Evolutionary conservation across 2,888 invertebrate genomes (phyloP), one percentile per base, ranked within the genome.

Genomic region (Drosophila ezoana): DNA sequence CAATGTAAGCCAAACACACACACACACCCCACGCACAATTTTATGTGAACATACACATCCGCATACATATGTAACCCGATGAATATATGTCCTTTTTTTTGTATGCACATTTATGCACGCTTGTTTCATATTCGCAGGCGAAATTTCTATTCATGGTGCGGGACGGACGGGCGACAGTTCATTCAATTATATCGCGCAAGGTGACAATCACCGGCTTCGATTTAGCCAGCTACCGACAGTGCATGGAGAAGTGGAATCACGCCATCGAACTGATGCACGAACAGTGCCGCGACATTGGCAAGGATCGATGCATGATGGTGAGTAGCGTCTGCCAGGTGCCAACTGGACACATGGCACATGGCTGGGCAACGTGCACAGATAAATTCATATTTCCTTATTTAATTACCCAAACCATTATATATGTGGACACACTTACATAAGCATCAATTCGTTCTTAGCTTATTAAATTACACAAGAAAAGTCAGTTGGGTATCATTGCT

Each of bases 81-180:
- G 23, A 11, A 14, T 35, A 45, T 48, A 18, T 16, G 58, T 8
- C 6, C 8, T 23, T 28, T 28, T 4, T 23, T 57, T 37, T 23
- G 11, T 14, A 62, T 54, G 51, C 23, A 57, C 54, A 13, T 8
- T 51, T 52, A 41, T 28, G 23, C 32, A 14, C 33, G 43, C 14
- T 8, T 52, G 18, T 32, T 11, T 33, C 32, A 18, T 53, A 4
- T 10, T 77, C 72, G 20, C 78, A 92, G 92, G 96, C 98, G 65
- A 99, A 99, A 93, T 99, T 98, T 93, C 94, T 99, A 86, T 97
- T 99, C 93, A 98, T 99, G 98, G 96, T 99, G 86, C 95, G 99
- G 74, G 99, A 99, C 92, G 99, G 99, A 28, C 95, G 99, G 74
- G 99, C 99, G 71, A 98, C 99, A 23, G 99, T 99, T 71, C 99